Evolutionary conservation across 2,888 invertebrate species (phyloP).

Genomic region (Allophyes oxyacanthae): DNA sequence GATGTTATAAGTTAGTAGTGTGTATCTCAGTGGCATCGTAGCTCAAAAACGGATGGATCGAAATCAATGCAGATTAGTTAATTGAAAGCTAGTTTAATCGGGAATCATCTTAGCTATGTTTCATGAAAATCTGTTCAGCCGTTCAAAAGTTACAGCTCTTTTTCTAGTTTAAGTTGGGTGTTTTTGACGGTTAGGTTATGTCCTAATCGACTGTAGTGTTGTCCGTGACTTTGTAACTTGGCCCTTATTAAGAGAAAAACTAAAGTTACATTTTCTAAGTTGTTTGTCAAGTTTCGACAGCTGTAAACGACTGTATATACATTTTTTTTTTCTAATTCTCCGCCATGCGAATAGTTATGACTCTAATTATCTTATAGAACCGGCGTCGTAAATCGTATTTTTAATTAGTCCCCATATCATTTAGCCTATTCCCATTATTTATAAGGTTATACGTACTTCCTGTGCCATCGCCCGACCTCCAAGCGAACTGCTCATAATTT

Average conservation of each 20-base stretch:
- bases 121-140: too few species aligned
- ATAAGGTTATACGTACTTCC: constrained; percentile 68
- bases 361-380: constrained; percentile 62
- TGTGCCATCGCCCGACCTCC: constrained; percentile 71
- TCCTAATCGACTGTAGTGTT: too few species aligned
- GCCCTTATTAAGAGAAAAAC: not conserved
- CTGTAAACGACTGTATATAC: constrained; percentile 31
- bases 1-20: too few species aligned
- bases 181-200: too few species aligned
- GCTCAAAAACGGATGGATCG: too few species aligned
- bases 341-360: constrained; percentile 56
- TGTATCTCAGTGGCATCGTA: too few species aligned
- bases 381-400: constrained; percentile 66
- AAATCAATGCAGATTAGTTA: too few species aligned
- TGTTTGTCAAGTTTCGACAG: constrained; percentile 48
- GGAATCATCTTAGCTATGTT: too few species aligned
- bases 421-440: constrained; percentile 64
- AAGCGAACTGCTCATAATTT: constrained; percentile 63
- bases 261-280: constrained; percentile 27
- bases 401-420: constrained; percentile 65
- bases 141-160: too few species aligned
- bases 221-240: too few species aligned
- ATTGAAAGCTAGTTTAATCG: too few species aligned
- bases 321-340: constrained; percentile 29
- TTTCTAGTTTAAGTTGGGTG: too few species aligned